A percentile compares a stretch with the other conserved stretches of the same genome.
Evolutionary conservation across 2,797 vertebrate genomes (phyloP).

Genomic region (Sciurus vulgaris): DNA sequence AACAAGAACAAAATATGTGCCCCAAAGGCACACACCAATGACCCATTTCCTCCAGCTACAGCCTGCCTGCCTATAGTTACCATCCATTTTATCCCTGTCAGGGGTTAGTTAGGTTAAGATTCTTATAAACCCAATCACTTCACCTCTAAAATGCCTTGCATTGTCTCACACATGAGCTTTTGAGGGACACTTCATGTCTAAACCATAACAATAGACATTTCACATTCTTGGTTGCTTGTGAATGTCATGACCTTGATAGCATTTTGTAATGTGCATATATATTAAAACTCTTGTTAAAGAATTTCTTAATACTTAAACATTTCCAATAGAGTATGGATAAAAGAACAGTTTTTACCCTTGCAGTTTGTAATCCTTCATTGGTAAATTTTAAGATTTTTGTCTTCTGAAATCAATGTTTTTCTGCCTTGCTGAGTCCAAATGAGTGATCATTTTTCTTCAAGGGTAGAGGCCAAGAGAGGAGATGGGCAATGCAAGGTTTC

Average conservation of each 20-base stretch:
- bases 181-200: no score
- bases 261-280: neutral
- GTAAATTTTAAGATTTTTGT: conserved; percentile 6
- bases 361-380: neutral
- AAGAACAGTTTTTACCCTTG: conserved; percentile 7
- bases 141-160: no score
- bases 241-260: neutral
- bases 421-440: neutral
- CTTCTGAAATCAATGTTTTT: conserved; percentile 42
- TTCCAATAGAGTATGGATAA: neutral
- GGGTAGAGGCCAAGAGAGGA: neutral
- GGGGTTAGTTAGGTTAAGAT: no score
- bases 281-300: neutral
- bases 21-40: no score
- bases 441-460: conserved; percentile 7
- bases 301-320: neutral
- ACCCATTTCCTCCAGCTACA: no score
- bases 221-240: neutral
- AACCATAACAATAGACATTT: neutral
- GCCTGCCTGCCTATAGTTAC: no score
- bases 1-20: no score
- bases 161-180: no score
- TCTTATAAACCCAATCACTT: no score
- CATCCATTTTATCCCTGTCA: no score
- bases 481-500: neutral